Base-by-base conservation (phyloP, 2,797 vertebrate genomes). In the Mastacembelus armatus region DNA sequence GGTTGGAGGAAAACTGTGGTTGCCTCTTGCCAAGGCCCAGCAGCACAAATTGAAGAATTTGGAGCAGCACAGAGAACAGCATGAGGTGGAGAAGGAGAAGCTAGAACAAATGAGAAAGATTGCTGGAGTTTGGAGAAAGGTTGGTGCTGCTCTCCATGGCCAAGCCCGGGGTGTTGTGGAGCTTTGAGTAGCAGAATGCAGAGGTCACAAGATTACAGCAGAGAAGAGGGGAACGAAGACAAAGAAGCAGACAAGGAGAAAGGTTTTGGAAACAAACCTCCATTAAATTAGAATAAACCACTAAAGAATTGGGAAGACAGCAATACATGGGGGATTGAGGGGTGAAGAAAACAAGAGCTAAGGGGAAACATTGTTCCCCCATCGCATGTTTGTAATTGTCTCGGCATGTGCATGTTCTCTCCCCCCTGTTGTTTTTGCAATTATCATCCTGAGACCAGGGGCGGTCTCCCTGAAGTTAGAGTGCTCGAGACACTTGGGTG, bases 301-400 rank as follows among this genome's bases (percentile, higher is more conserved):
- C 63, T 44, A 54, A 56, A 62, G 56, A 72, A 60, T 10, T 35
- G 45, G 42, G 39, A 52, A 54, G 38, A 66, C 60, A 22, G 66
- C 19, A 48, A 50, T 70, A 60, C 0, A n/a, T n/a, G n/a, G n/a
- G n/a, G n/a, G n/a, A n/a, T n/a, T n/a, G 3, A 77, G 56, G 19
- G 33, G 64, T 19, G n/a, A n/a, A 47, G 40, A 61, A 56, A 67
- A 68, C 38, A 63, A 54, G 29, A 71, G 54, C 52, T 55, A 15
- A 71, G 45, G 80, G 72, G 48, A 80, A 75, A 45, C 35, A 42
- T 39, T 9, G 43, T 44, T 54, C 59, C 68, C 57, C 52, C 19
- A 62, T 74, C 82, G 55, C 49, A 58, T 83, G 60, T 83, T 66
- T 87, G 69, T 89, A 90, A 87, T 85, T 85, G 81, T 89, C 84